Base-by-base conservation (phyloP, 2,888 invertebrate genomes). In the Hofmannophila pseudospretella region DNA sequence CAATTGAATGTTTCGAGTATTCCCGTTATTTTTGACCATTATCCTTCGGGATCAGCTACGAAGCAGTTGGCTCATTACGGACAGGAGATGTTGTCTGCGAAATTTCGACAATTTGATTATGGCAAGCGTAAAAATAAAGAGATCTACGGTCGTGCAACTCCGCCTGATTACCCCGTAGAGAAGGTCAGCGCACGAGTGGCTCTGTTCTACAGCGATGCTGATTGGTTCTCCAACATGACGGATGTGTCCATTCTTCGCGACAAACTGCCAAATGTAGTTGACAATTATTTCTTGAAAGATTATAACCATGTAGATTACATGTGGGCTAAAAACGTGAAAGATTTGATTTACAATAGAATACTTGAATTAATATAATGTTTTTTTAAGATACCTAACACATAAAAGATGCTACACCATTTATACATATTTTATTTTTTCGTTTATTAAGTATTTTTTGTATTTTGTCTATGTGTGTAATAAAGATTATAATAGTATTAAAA, bases 11-110 rank as follows among this genome's bases (percentile, higher is more conserved):
- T 39, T 16, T 36, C 38, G 2, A 43, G 35, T 23, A 28, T 44
- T 30, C 41, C 41, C 7, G 35, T 39, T n/a, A 31, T 39, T 16
- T 33, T 26, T 12, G 23, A 36, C 7, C 36, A 51, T 34, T 9
- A 39, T 12, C 46, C 49, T 7, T 75, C 85, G 7, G 88, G 88
- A 2, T 62, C 76, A 0, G 78, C 87, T 1, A 62, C 65, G 1
- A 65, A 71, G 42, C 81, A 85, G 42, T 44, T 88, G 5, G 13
- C 40, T 7, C 52, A 54, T 33, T 54, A 47, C 32, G 41, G 36
- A 4, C 52, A 54, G 34, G 33, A 29, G 12, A n/a, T 42, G 4
- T 22, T 33, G 9, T 41, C 40, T n/a, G 32, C 38, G 3, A 36
- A 33, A 7, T 49, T 51, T 34, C 22, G 44, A 13, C 33, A 41